These are phyloP conservation scores for Mythimna pallens DNA, from an alignment of 2,888 invertebrate genomes.

Conservation along the genomic window DNA sequence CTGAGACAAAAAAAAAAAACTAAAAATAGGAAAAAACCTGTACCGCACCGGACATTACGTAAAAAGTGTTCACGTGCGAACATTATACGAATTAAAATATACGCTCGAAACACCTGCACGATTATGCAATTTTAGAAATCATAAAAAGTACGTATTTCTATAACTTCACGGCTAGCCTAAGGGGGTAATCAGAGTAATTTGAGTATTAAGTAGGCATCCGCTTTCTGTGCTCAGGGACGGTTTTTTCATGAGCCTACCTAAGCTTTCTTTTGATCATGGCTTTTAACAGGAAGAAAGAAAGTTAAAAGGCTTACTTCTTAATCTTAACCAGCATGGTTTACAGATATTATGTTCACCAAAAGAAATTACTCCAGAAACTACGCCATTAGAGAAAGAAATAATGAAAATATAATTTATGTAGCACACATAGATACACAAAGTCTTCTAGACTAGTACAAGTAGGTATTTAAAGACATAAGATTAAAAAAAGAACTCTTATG, in stretches of 20 bases:
- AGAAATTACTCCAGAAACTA: conserved; percentile 1
- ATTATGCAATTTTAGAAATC: conserved; percentile 63
- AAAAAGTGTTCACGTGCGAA: conserved; percentile 54
- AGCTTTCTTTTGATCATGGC: too few relatives aligned
- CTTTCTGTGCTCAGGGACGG: conserved; percentile 36
- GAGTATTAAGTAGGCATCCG: conserved; percentile 37
- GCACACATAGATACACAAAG: too few relatives aligned
- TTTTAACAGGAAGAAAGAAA: conserved; percentile 33
- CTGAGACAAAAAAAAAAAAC: neutral
- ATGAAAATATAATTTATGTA: neutral
- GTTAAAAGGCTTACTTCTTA: conserved; percentile 8
- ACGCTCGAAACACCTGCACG: conserved; percentile 49
- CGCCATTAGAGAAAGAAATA: neutral
- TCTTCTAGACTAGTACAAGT: too few relatives aligned
- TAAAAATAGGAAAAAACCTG: conserved; percentile 43
- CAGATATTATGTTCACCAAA: neutral
- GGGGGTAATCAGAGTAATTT: conserved; percentile 56
- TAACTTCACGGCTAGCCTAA: conserved; percentile 53
- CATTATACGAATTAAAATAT: conserved; percentile 54
- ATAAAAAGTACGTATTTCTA: conserved; percentile 60
- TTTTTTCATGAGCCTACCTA: conserved; percentile 29
- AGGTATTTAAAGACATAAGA: too few relatives aligned
- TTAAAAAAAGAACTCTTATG: too few relatives aligned
- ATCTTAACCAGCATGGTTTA: conserved; percentile 7
- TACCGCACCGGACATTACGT: conserved; percentile 58